Evolutionary conservation across 2,888 invertebrate genomes (phyloP).

Genomic region (Brassicogethes aeneus): DNA sequence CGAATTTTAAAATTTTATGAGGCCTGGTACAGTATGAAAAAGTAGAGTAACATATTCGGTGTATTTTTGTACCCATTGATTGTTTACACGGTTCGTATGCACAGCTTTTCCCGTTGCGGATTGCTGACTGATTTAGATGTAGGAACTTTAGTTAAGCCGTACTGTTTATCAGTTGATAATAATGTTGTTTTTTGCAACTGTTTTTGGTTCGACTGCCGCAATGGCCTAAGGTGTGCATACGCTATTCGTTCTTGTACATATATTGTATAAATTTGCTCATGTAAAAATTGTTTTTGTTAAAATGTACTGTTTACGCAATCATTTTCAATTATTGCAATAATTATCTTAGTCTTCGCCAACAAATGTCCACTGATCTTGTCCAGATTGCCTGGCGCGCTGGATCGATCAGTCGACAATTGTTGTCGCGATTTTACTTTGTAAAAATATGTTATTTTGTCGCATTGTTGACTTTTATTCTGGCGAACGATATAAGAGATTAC

Average conservation of each 20-base stretch:
- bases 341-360: conserved; percentile 6
- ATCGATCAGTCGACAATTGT: too few relatives aligned
- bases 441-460: conserved; percentile 29
- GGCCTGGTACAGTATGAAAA: conserved; percentile 41
- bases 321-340: conserved; percentile 20
- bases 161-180: conserved; percentile 28
- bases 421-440: too few relatives aligned
- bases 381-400: too few relatives aligned
- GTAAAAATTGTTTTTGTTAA: conserved; percentile 42
- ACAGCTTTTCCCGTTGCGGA: conserved; percentile 28
- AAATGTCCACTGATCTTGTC: background rate
- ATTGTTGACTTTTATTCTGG: conserved; percentile 38
- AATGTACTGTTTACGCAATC: conserved; percentile 32
- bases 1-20: conserved; percentile 43
- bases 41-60: conserved; percentile 39
- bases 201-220: conserved; percentile 27
- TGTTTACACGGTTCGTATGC: conserved; percentile 33
- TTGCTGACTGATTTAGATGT: conserved; percentile 40
- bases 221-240: conserved; percentile 19
- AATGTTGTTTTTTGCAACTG: conserved; percentile 23
- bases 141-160: conserved; percentile 27
- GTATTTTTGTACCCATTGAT: conserved; percentile 44
- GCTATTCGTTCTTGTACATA: conserved; percentile 35
- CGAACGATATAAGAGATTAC: conserved; percentile 37
- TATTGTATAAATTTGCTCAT: conserved; percentile 41